Evolutionary conservation across 2,797 vertebrate genomes (phyloP).

Genomic region (Muscicapa comitata): DNA sequence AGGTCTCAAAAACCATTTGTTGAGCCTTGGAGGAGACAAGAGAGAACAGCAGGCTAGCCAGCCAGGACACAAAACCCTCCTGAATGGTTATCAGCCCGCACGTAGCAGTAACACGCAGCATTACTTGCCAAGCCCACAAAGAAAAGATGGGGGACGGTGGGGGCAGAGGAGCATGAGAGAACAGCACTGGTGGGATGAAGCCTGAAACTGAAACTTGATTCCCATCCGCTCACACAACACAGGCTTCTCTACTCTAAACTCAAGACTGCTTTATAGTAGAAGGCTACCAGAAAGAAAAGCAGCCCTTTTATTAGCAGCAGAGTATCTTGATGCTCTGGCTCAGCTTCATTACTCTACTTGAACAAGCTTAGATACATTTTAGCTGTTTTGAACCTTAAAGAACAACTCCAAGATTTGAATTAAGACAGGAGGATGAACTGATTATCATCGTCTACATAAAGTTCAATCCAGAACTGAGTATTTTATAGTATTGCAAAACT

Average conservation of each 20-base stretch:
- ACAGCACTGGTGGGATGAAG: background rate
- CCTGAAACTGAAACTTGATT: background rate
- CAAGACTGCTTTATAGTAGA: background rate
- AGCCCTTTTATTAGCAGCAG: background rate
- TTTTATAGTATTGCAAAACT: background rate
- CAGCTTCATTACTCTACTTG: background rate
- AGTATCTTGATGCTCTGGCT: background rate
- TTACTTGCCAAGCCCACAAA: background rate
- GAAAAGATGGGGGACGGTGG: background rate
- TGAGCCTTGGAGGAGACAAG: background rate
- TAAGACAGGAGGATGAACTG: background rate
- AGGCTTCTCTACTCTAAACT: background rate
- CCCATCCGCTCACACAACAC: background rate
- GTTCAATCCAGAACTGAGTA: background rate
- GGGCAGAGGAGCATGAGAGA: background rate
- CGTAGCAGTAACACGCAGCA: background rate
- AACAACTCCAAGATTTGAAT: background rate
- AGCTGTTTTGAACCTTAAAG: background rate
- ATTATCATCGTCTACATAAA: background rate
- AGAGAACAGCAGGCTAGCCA: constrained; percentile 24
- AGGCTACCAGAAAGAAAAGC: background rate
- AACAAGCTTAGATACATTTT: background rate
- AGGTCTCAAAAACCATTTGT: constrained; percentile 40
- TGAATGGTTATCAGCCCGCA: background rate
- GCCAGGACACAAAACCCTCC: constrained; percentile 29